Evolutionary conservation across 2,113 vertebrate species (phyloP).

Genomic region (Triplophysa tibetana): DNA sequence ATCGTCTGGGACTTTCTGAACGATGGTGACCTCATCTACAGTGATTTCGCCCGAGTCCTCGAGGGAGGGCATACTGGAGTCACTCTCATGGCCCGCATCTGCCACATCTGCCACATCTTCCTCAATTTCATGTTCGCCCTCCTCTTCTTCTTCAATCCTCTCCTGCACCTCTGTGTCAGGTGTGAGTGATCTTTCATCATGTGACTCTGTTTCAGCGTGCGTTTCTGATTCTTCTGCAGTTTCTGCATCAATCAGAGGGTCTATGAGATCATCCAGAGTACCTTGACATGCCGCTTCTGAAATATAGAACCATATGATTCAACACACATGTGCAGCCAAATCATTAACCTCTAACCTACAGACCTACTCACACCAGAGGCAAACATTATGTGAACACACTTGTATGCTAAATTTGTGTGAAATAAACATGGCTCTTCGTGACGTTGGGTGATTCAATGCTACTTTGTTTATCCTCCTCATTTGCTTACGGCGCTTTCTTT

Average conservation of each 20-base stretch:
- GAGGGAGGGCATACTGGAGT: conserved; percentile 54
- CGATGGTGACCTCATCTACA: conserved; percentile 56
- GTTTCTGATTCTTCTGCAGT: neutral
- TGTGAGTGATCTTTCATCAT: neutral
- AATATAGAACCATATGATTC: conserved; percentile 50
- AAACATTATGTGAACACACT: neutral
- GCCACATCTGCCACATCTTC: conserved; percentile 61
- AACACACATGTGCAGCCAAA: neutral
- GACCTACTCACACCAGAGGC: neutral
- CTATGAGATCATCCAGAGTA: conserved; percentile 82
- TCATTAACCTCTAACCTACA: too few relatives aligned
- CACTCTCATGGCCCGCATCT: conserved; percentile 32
- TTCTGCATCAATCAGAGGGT: conserved; percentile 72
- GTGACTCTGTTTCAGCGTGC: neutral
- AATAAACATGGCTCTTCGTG: neutral
- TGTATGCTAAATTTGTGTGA: neutral
- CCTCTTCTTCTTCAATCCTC: conserved; percentile 40
- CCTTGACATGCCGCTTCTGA: conserved; percentile 73
- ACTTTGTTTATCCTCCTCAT: neutral
- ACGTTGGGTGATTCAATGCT: neutral
- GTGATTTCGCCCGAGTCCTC: conserved; percentile 57
- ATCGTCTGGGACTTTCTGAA: conserved; percentile 46
- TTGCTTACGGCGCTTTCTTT: neutral
- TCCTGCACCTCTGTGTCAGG: conserved; percentile 41
- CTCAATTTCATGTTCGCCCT: conserved; percentile 19